A percentile compares a stretch with the other conserved stretches of the same genome.
Conservation (phyloP, 2,888 invertebrate species). For the Nomada lathburiana region DNA sequence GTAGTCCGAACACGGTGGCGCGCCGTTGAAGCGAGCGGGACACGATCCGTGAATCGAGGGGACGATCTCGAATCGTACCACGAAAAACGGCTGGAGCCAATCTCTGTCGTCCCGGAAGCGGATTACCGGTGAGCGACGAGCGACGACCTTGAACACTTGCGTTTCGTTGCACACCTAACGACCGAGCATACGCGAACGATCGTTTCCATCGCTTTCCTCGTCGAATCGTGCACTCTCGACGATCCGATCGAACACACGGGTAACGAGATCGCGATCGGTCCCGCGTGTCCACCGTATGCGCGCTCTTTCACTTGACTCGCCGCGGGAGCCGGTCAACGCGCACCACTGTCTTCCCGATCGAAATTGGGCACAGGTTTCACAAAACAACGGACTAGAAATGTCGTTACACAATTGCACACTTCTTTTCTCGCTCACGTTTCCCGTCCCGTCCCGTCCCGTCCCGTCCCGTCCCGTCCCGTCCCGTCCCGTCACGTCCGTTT, state of each 20-base stretch:
- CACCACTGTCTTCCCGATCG: slow-evolving; percentile 20
- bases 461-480: not conserved
- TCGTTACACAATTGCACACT: slow-evolving; percentile 61
- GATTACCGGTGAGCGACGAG: slow-evolving; percentile 56
- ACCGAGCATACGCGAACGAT: slow-evolving; percentile 9
- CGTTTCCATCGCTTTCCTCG: slow-evolving; percentile 49
- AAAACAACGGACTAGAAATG: slow-evolving; percentile 62
- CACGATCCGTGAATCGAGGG: slow-evolving; percentile 37
- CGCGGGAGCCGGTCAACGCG: not conserved
- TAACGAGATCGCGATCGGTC: slow-evolving; percentile 17
- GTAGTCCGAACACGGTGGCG: slow-evolving; percentile 63
- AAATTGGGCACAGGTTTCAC: slow-evolving; percentile 46
- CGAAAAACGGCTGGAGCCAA: slow-evolving; percentile 10
- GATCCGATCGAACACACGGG: not conserved
- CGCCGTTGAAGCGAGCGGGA: slow-evolving; percentile 42
- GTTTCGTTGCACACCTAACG: slow-evolving; percentile 48
- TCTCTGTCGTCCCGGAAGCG: slow-evolving; percentile 53
- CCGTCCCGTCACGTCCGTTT: slow-evolving; percentile 2
- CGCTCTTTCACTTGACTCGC: slow-evolving; percentile 38
- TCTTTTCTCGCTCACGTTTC: slow-evolving; percentile 14
- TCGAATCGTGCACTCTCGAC: not conserved
- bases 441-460: slow-evolving; percentile 3
- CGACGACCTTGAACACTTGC: slow-evolving; percentile 62
- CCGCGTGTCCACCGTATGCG: slow-evolving; percentile 20
- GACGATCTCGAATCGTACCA: slow-evolving; percentile 9